Percentiles rank a stretch among this genome's conserved stretches.
Evolutionary conservation across 2,888 invertebrate genomes (phyloP).

Genomic region (Blastobasis lacticolella): DNA sequence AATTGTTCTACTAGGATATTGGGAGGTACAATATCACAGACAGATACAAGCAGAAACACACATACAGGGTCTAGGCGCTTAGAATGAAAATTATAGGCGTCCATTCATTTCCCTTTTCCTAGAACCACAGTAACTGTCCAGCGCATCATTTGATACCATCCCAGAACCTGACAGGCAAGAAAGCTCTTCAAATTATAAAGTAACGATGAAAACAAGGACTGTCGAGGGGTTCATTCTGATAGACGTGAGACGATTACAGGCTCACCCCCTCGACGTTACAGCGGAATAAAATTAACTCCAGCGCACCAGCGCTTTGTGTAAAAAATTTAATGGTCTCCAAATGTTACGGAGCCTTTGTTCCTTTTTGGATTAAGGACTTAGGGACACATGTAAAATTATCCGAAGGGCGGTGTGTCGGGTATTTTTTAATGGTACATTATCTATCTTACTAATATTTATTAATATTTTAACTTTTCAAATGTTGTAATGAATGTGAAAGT

Average conservation of each 20-base stretch:
- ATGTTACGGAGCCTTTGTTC: not conserved
- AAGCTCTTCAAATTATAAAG: constrained; percentile 6
- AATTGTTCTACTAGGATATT: too few species aligned
- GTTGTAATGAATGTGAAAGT: too few species aligned
- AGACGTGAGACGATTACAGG: constrained; percentile 41
- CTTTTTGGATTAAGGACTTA: not conserved
- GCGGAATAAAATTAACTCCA: constrained; percentile 18
- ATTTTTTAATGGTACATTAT: not conserved
- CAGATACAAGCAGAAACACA: too few species aligned
- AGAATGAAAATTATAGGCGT: too few species aligned
- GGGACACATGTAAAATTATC: not conserved
- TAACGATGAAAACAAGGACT: constrained; percentile 1
- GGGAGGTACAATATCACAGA: too few species aligned
- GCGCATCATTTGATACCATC: not conserved
- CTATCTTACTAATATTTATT: not conserved
- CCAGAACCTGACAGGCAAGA: not conserved
- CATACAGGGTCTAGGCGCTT: too few species aligned
- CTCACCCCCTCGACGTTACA: constrained; percentile 21
- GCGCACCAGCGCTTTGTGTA: not conserved
- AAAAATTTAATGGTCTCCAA: not conserved
- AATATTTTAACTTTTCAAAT: constrained; percentile 1
- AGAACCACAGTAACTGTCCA: not conserved
- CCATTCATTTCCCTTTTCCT: not conserved
- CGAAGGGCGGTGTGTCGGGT: not conserved
- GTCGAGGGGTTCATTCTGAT: constrained; percentile 23